These are phyloP conservation scores for Steinernema scapterisci DNA, from an alignment of 2,888 invertebrate genomes.

Conservation along the genomic window DNA sequence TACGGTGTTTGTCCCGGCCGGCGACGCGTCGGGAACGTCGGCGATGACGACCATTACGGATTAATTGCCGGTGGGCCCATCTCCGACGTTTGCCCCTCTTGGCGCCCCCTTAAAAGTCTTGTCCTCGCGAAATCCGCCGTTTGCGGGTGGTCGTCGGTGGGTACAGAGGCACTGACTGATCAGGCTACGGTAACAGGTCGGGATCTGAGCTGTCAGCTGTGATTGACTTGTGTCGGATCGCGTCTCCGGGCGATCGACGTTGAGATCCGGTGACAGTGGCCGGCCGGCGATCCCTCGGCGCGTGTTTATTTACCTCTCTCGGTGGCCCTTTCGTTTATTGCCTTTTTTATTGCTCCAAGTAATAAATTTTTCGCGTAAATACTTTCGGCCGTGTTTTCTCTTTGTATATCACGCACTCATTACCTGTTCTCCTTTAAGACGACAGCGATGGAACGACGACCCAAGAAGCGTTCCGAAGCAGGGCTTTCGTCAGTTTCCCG, in stretches of 20 bases:
- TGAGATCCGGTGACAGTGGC: neutral
- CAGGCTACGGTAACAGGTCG: constrained; percentile 5
- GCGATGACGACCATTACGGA: constrained; percentile 14
- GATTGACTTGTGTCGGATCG: constrained; percentile 16
- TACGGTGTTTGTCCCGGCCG: constrained; percentile 24
- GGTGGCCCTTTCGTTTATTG: constrained; percentile 26
- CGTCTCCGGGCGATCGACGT: neutral
- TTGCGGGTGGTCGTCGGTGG: neutral
- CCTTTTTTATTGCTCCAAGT: constrained; percentile 25
- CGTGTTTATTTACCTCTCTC: constrained; percentile 13
- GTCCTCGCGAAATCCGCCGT: neutral
- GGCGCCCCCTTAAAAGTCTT: neutral
- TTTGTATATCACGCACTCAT: neutral
- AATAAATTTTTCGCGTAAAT: constrained; percentile 17
- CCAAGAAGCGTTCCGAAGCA: neutral
- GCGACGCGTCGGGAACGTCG: neutral
- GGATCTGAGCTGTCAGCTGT: neutral
- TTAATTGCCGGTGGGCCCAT: neutral
- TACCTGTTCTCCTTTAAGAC: constrained; percentile 7
- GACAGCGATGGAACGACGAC: neutral
- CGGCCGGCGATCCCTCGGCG: neutral
- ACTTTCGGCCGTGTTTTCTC: constrained; percentile 26
- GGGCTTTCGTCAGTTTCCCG: neutral
- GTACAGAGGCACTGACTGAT: neutral
- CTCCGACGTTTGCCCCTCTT: neutral